Conservation (phyloP, 2,797 vertebrate genomes). For the Diglossa cyanea region DNA sequence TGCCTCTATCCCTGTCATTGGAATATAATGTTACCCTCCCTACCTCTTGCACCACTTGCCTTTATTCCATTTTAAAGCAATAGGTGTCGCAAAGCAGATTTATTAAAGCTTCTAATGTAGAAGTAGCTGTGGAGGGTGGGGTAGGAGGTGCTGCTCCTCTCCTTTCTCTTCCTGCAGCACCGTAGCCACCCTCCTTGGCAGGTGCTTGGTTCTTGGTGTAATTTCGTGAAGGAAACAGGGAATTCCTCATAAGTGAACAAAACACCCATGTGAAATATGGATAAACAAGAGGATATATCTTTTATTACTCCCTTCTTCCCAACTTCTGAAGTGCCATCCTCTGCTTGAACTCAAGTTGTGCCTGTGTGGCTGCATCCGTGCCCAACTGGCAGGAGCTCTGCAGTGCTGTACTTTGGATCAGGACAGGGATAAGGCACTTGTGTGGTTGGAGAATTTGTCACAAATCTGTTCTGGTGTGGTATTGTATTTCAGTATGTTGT, state of each 20-base stretch:
- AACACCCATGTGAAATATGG: not conserved
- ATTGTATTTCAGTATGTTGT: not conserved
- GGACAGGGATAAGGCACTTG: not conserved
- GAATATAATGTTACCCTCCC: not conserved
- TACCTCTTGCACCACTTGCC: not conserved
- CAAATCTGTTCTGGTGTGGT: not conserved
- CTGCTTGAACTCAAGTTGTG: fast-evolving
- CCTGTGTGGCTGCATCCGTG: fast-evolving
- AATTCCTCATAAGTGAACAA: not conserved
- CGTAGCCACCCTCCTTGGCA: fast-evolving
- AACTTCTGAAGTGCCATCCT: not conserved
- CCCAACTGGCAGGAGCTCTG: not conserved
- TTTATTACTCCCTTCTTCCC: not conserved
- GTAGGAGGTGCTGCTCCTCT: not conserved
- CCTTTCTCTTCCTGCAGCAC: not conserved
- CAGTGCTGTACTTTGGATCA: not conserved
- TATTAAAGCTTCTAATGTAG: not conserved
- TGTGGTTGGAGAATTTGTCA: not conserved
- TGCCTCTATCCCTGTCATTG: not conserved
- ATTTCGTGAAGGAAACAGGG: not conserved
- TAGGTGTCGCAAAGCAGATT: not conserved
- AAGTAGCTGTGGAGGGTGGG: not conserved
- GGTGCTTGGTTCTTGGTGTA: not conserved
- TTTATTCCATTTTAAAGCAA: not conserved
- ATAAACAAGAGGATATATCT: not conserved